Conservation (phyloP, 1,140 invertebrate species). For the honey bee (Apis mellifera) region DNA sequence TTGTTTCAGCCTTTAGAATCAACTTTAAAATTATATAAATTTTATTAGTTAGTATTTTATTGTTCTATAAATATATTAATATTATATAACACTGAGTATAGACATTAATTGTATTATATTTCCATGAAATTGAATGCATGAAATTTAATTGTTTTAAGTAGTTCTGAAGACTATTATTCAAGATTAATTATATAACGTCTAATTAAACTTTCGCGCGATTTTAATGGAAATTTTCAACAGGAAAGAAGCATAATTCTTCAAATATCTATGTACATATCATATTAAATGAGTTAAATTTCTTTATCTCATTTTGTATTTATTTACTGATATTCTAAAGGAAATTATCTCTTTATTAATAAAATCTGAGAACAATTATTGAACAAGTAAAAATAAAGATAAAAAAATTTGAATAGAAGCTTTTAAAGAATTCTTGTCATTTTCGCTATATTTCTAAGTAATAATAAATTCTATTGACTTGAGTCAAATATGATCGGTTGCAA, state of each 20-base stretch:
- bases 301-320: neutral
- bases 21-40: too few species aligned
- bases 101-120: neutral
- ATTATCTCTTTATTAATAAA: neutral
- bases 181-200: neutral
- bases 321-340: neutral
- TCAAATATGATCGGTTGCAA: neutral
- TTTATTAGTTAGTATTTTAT: too few species aligned
- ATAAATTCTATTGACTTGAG: constrained; percentile 39
- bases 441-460: constrained; percentile 24
- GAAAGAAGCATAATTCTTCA: too few species aligned
- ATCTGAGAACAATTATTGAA: neutral
- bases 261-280: too few species aligned
- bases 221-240: neutral
- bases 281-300: too few species aligned
- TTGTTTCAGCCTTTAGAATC: too few species aligned
- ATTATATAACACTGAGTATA: neutral
- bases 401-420: neutral
- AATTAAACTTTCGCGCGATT: neutral
- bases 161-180: neutral
- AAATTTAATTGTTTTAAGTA: constrained; percentile 29
- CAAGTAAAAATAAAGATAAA: neutral
- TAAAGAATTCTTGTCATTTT: constrained; percentile 15
- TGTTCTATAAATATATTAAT: too few species aligned
- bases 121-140: neutral